Conservation (phyloP, 30 jellyfish, hydroid and myxozoan species). For the Aurelia coerulea region DNA sequence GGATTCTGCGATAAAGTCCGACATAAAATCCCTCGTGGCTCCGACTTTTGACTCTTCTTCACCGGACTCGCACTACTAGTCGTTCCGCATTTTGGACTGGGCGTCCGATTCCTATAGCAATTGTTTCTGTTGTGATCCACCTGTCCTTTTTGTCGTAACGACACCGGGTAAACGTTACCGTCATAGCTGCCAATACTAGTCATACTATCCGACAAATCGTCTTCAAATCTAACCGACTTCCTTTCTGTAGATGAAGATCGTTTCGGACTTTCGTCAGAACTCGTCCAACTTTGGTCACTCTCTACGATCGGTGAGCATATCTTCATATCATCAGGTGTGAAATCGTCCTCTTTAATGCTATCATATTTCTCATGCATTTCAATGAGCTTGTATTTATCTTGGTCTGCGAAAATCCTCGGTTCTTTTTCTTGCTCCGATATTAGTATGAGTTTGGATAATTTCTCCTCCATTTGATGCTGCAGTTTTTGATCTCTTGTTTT, state of each 20-base stretch:
- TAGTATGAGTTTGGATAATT: constrained; percentile 7
- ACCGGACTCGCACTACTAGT: too few relatives aligned
- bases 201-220: not conserved
- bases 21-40: constrained; percentile 25
- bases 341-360: not conserved
- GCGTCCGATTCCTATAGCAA: too few relatives aligned
- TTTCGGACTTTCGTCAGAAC: constrained; percentile 12
- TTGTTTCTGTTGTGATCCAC: not conserved
- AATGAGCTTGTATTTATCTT: constrained; percentile 4
- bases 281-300: constrained; percentile 47
- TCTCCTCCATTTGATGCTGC: not conserved
- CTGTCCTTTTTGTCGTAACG: not conserved
- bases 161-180: not conserved
- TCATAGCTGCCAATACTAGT: not conserved
- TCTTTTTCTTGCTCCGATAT: not conserved
- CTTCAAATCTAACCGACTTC: constrained; percentile 47
- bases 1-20: constrained; percentile 45
- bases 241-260: constrained; percentile 15
- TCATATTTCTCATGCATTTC: constrained; percentile 30
- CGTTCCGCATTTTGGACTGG: too few relatives aligned
- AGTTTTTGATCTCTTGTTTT: not conserved
- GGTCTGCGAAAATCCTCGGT: not conserved
- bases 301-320: not conserved
- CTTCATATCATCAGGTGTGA: not conserved
- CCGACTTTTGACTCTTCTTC: not conserved